Evolutionary conservation across 2,797 vertebrate species (phyloP).

Genomic region (Girardinus metallicus): DNA sequence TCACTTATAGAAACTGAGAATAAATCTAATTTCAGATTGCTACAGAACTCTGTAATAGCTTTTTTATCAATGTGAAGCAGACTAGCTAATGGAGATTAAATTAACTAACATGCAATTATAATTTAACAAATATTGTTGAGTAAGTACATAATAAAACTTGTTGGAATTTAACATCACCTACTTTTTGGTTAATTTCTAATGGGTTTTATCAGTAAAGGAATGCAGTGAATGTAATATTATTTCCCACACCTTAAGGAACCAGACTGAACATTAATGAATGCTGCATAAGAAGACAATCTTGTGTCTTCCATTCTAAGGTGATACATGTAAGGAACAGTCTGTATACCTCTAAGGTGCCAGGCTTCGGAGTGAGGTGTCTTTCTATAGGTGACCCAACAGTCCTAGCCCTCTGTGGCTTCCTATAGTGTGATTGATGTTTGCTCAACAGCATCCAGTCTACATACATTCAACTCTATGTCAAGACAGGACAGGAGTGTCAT

Average conservation of each 20-base stretch:
- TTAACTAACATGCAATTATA: not conserved
- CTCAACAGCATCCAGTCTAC: slow-evolving; percentile 68
- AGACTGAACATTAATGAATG: slow-evolving; percentile 3
- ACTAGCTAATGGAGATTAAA: not conserved
- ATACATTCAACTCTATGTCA: slow-evolving; percentile 58
- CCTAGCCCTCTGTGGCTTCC: slow-evolving; percentile 66
- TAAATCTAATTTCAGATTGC: too few relatives aligned
- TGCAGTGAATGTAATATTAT: slow-evolving; percentile 14
- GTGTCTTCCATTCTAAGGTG: slow-evolving; percentile 16
- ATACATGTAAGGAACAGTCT: slow-evolving; percentile 53
- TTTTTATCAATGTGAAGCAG: not conserved
- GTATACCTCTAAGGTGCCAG: slow-evolving; percentile 35
- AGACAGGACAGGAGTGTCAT: slow-evolving; percentile 54
- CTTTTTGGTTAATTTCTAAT: not conserved
- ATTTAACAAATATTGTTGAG: not conserved
- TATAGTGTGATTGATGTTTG: slow-evolving; percentile 77
- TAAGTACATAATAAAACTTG: not conserved
- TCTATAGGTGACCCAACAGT: slow-evolving; percentile 70
- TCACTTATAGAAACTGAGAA: not conserved
- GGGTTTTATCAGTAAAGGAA: slow-evolving; percentile 6
- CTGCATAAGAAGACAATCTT: slow-evolving; percentile 14
- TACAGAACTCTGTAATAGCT: not conserved
- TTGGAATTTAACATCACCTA: too few relatives aligned
- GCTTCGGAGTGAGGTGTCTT: slow-evolving; percentile 48
- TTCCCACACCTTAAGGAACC: slow-evolving; percentile 19